A percentile compares a stretch with the other conserved stretches of the same genome.
Conservation (phyloP, 2,888 invertebrate genomes). For the Stegana nigrithorax region DNA sequence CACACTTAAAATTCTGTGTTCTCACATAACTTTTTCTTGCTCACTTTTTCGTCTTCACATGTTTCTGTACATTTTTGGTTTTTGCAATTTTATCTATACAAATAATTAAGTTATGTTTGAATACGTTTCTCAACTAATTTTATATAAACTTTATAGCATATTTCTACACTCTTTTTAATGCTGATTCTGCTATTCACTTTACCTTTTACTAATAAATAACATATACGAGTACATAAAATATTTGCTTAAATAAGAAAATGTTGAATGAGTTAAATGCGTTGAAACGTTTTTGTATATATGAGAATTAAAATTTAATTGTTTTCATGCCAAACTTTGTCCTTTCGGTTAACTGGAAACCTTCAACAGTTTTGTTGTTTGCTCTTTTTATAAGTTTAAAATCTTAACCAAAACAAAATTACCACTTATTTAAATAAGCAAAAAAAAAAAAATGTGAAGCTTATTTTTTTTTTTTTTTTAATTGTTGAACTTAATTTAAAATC, state of each 20-base stretch:
- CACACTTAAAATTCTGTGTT: constrained; percentile 30
- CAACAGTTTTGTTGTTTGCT: neutral
- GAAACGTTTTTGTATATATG: constrained; percentile 51
- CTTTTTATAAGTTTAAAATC: neutral
- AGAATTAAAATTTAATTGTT: constrained; percentile 10
- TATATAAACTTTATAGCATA: constrained; percentile 1
- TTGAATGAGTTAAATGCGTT: too few species aligned
- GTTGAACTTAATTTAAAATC: neutral
- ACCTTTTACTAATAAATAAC: neutral
- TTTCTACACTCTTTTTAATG: constrained; percentile 18
- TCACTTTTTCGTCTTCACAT: constrained; percentile 10
- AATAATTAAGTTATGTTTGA: neutral
- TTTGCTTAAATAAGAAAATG: neutral
- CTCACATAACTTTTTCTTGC: neutral
- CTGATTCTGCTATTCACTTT: neutral
- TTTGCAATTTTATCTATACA: constrained; percentile 15
- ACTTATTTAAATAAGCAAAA: too few species aligned
- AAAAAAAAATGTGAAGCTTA: neutral
- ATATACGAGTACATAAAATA: neutral
- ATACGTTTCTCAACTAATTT: neutral
- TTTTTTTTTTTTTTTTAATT: neutral
- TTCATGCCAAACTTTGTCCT: constrained; percentile 40
- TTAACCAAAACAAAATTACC: too few species aligned
- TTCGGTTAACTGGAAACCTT: constrained; percentile 24
- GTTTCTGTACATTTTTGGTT: constrained; percentile 5